Conservation (phyloP, 2,113 vertebrate species). For the Agelaius phoeniceus region DNA sequence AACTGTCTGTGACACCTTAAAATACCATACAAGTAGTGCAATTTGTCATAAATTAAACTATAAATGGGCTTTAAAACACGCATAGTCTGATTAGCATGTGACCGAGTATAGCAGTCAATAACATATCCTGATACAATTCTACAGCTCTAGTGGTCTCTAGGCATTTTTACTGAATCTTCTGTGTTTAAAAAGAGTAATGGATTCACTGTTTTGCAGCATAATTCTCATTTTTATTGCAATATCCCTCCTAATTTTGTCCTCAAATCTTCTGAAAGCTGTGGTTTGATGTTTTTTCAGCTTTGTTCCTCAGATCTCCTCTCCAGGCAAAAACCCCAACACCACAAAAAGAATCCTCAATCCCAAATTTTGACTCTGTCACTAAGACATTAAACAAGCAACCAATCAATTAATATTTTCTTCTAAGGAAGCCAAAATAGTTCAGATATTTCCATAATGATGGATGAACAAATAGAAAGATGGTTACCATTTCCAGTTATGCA, state of each 20-base stretch:
- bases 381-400: neutral
- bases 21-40: constrained; percentile 14
- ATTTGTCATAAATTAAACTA: constrained; percentile 46
- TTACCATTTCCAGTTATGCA: neutral
- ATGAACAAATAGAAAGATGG: neutral
- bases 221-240: constrained; percentile 18
- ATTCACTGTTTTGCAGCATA: constrained; percentile 5
- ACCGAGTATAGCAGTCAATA: constrained; percentile 6
- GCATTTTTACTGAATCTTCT: constrained; percentile 14
- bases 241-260: neutral
- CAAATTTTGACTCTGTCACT: neutral
- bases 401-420: neutral
- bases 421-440: neutral
- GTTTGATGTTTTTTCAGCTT: neutral
- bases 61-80: constrained; percentile 45
- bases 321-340: neutral
- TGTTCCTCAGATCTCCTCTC: neutral
- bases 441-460: neutral
- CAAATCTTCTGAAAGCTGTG: neutral
- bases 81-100: constrained; percentile 33
- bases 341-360: neutral
- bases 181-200: neutral
- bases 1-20: constrained; percentile 52
- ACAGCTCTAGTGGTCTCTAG: neutral
- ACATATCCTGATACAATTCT: neutral